A percentile compares a stretch with the other conserved stretches of the same genome.
Conservation (phyloP, 2,797 vertebrate genomes). For the Meriones psammophilus region DNA sequence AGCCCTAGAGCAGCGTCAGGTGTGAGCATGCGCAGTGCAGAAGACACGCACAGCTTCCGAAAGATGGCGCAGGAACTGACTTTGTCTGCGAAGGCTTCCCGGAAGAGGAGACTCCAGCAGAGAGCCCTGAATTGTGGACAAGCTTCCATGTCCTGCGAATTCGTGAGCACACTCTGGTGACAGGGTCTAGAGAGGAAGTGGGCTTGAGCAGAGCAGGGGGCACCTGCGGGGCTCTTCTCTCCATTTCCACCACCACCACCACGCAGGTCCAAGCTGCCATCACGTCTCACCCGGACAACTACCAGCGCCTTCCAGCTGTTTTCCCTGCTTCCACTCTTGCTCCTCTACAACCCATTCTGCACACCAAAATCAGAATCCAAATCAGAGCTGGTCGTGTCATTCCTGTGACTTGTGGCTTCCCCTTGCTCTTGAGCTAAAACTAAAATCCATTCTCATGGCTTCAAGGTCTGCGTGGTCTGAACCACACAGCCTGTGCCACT, state of each 20-base stretch:
- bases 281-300: slow-evolving; percentile 70
- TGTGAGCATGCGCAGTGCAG: slow-evolving; percentile 68
- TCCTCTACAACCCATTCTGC: slow-evolving; percentile 62
- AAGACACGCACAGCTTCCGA: slow-evolving; percentile 56
- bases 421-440: slow-evolving; percentile 66
- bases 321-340: slow-evolving; percentile 61
- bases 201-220: slow-evolving; percentile 68
- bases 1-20: slow-evolving; percentile 71
- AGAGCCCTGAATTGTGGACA: slow-evolving; percentile 69
- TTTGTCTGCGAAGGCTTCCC: slow-evolving; percentile 67
- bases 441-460: slow-evolving; percentile 52
- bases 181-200: slow-evolving; percentile 68
- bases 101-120: slow-evolving; percentile 71
- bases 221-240: slow-evolving; percentile 66
- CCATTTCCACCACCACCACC: slow-evolving; percentile 62
- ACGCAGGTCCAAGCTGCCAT: slow-evolving; percentile 65
- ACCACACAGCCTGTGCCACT: slow-evolving; percentile 28
- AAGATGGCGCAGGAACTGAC: slow-evolving; percentile 60
- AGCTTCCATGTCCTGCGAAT: slow-evolving; percentile 68
- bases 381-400: slow-evolving; percentile 51
- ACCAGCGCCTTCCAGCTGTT: slow-evolving; percentile 54
- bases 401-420: slow-evolving; percentile 67
- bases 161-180: slow-evolving; percentile 77
- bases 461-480: slow-evolving; percentile 47
- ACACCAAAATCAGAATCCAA: slow-evolving; percentile 61